phyloP scores from a whole-genome alignment of 1,140 invertebrate species.

The Holcopasites calliopsidis region DNA sequence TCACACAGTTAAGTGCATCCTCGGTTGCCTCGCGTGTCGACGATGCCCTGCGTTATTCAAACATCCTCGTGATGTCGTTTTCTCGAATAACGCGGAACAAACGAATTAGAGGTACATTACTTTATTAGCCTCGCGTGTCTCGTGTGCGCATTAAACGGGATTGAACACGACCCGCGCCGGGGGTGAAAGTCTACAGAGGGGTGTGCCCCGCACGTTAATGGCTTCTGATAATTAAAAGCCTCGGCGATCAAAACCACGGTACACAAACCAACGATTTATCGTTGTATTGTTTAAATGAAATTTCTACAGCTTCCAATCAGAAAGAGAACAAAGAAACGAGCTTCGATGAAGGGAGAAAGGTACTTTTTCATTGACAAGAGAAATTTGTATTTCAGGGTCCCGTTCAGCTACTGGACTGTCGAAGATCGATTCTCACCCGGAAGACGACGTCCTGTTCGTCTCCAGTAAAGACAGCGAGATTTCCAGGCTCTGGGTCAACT shows the following conservation, averaged over 20 bases:
- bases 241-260: conserved; percentile 23
- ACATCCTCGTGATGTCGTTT: conserved; percentile 7
- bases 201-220: conserved; percentile 23
- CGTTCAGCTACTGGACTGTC: conserved; percentile 48
- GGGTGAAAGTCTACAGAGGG: conserved; percentile 41
- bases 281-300: not conserved
- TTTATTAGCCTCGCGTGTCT: conserved; percentile 54
- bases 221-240: conserved; percentile 9
- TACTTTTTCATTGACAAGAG: no score
- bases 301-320: no score
- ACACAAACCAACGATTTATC: not conserved
- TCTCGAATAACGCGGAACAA: conserved; percentile 43
- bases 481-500: conserved; percentile 88
- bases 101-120: conserved; percentile 47
- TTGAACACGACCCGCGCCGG: conserved; percentile 25
- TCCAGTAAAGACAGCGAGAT: conserved; percentile 87
- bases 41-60: not conserved
- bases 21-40: not conserved
- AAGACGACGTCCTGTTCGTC: conserved; percentile 88
- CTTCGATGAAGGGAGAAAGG: no score
- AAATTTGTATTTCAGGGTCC: conserved; percentile 74
- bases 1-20: no score
- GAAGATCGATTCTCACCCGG: conserved; percentile 57
- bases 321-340: no score
- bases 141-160: conserved; percentile 45